Conservation (phyloP, 2,888 invertebrate species). For the Tenodera sinensis region DNA sequence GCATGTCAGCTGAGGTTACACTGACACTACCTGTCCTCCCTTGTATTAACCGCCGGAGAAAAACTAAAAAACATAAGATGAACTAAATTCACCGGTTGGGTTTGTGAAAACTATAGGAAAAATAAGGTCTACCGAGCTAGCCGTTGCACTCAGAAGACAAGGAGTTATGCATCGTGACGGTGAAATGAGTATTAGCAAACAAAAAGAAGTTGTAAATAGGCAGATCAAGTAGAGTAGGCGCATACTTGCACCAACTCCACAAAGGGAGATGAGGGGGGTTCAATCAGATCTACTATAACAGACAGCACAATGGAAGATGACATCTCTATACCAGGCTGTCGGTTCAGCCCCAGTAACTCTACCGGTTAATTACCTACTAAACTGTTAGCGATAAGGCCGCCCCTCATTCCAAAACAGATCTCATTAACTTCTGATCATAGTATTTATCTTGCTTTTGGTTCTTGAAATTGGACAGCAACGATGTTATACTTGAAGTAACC, state of each 20-base stretch:
- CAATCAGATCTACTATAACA: background rate
- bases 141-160: background rate
- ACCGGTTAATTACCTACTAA: background rate
- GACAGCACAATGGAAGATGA: constrained; percentile 1
- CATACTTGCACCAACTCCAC: background rate
- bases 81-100: too few relatives aligned
- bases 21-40: too few relatives aligned
- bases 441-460: background rate
- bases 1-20: too few relatives aligned
- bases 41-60: too few relatives aligned
- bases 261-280: background rate
- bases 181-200: background rate
- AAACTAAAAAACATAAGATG: too few relatives aligned
- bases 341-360: background rate
- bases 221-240: background rate
- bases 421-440: background rate
- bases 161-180: background rate
- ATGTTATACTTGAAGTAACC: too few relatives aligned
- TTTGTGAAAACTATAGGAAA: too few relatives aligned
- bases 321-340: background rate
- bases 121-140: background rate
- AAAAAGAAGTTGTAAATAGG: background rate
- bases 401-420: background rate
- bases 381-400: background rate
- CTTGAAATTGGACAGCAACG: background rate